These are phyloP conservation scores for Osmerus eperlanus DNA, from an alignment of 2,113 vertebrate species.

Conservation along the genomic window DNA sequence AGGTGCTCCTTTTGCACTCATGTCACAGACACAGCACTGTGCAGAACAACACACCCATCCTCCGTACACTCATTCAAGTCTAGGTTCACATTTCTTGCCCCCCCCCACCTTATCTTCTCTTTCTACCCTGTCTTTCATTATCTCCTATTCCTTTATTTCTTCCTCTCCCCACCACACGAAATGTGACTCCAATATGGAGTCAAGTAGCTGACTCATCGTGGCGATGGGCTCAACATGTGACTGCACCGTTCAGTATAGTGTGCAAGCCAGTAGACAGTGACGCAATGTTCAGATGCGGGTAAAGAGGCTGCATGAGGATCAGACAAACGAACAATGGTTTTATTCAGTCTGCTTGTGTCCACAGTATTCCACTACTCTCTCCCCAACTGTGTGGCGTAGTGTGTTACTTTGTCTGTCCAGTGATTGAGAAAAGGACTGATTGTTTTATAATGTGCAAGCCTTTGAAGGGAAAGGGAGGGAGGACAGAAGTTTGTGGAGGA, in stretches of 20 bases:
- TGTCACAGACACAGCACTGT: background rate
- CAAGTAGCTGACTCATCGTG: background rate
- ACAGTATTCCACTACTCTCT: background rate
- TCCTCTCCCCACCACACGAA: background rate
- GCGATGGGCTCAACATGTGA: background rate
- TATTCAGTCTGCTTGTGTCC: conserved; percentile 26
- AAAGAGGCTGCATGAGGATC: background rate
- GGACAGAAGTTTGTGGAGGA: background rate
- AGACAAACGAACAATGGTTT: conserved; percentile 38
- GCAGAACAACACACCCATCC: background rate
- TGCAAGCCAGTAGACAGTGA: conserved; percentile 27
- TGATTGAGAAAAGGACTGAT: background rate
- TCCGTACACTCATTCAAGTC: background rate
- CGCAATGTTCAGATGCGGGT: conserved; percentile 4
- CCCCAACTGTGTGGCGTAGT: background rate
- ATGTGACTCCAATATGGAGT: conserved; percentile 14
- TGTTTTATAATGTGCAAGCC: conserved; percentile 21
- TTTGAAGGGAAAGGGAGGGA: background rate
- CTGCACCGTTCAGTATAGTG: conserved; percentile 9
- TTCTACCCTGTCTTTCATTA: conserved; percentile 7
- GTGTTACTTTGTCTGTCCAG: background rate
- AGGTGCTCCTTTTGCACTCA: background rate
- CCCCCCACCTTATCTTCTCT: background rate
- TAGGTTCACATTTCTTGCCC: background rate
- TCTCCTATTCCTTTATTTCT: background rate